Base-by-base conservation (phyloP, 1,140 invertebrate genomes). In the Chionoecetes opilio region DNA sequence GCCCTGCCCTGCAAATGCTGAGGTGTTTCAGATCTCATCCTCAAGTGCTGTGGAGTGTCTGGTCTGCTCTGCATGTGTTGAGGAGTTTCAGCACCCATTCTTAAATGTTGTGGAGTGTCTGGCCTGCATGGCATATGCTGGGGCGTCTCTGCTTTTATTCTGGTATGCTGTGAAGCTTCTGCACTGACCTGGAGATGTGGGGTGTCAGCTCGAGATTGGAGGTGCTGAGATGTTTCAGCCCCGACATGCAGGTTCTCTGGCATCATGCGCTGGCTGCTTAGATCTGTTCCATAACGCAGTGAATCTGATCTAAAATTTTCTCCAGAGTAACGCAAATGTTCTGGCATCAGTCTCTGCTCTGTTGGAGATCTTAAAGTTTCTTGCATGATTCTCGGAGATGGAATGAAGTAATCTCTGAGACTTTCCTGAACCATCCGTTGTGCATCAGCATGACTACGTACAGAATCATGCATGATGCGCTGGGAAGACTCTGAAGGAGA, bases 351-450 rank as follows among this genome's bases (percentile, higher is more conserved):
- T 38, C 95, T 93, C 37, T 95, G 95, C 34, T 91, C 89, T 35
- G 95, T 91, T 63, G 92, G 89, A 34, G 95, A 92, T 75, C 95
- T 91, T 82, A 89, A 37, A 87, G 91, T 94, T 84, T 96, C 95
- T 37, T 75, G 89, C 89, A 93, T 46, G 84, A 84, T 38, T 84
- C 95, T 94, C 63, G 94, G 95, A 37, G 95, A 82, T 63, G 93
- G 89, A 32, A 11, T 89, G 37, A 96, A 94, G 38, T 94, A 96
- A 41, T 96, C 95, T 94, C 95, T 88, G 32, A 96, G 93, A 86
- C 95, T 96, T 37, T 96, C 95, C 31, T 96, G 95, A 26, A 94
- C 93, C 91, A 94, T 92, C 14, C 95, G 95, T 75, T 96, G 95
- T 53, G 95, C 91, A 85, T 96, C 95, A 41, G 95, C 93, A 94